Percentiles rank a stretch among this genome's conserved stretches.
These are phyloP conservation scores for Spizaetus ornatus DNA, from an alignment of 2,113 vertebrate species.

Conservation along the genomic window DNA sequence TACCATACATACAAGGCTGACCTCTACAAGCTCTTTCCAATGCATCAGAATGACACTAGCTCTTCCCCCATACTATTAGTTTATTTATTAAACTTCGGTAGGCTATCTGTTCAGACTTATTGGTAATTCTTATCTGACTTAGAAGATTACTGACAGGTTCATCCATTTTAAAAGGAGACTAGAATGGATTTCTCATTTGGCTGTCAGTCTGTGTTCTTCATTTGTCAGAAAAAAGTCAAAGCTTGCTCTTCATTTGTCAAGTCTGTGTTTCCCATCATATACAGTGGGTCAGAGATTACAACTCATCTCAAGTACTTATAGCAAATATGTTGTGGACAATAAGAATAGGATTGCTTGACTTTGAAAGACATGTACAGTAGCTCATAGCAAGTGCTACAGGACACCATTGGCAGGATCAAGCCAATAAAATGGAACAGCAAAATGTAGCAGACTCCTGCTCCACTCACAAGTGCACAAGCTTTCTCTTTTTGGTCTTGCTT, in stretches of 20 bases:
- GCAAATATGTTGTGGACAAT: neutral
- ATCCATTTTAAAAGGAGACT: slow-evolving; percentile 47
- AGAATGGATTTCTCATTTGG: slow-evolving; percentile 58
- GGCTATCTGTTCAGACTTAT: slow-evolving; percentile 26
- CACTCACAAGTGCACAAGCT: neutral
- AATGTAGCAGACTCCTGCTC: neutral
- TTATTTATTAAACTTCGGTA: slow-evolving; percentile 44
- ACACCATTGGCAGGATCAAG: neutral
- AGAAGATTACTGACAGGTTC: slow-evolving; percentile 51
- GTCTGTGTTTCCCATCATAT: slow-evolving; percentile 30
- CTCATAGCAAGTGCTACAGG: neutral
- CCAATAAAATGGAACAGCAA: neutral
- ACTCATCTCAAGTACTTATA: slow-evolving; percentile 34
- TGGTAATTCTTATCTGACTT: slow-evolving; percentile 45
- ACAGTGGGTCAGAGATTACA: slow-evolving; percentile 19
- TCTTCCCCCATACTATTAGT: neutral
- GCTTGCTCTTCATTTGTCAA: slow-evolving; percentile 56
- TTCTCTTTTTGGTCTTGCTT: neutral
- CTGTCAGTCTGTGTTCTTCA: slow-evolving; percentile 45
- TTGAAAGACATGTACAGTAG: neutral
- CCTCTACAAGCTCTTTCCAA: neutral
- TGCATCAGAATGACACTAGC: neutral
- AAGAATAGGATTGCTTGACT: neutral
- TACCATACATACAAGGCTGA: neutral
- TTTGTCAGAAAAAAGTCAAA: slow-evolving; percentile 46